Conservation (phyloP, 2,113 vertebrate genomes). For the Cephalopholis sonnerati region DNA sequence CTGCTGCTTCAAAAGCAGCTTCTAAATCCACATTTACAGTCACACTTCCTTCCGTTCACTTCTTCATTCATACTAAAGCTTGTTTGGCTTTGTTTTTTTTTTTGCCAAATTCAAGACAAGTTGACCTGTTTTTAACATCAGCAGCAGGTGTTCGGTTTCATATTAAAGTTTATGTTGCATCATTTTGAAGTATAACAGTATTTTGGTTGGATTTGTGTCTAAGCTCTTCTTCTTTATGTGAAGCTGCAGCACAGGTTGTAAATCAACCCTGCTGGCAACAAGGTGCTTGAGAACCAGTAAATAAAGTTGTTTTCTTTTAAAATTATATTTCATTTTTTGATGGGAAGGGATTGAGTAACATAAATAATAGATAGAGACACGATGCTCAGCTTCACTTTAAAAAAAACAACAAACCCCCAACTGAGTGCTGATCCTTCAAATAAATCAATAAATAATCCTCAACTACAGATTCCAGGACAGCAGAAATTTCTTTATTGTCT, state of each 20-base stretch:
- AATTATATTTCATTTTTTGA: constrained; percentile 1
- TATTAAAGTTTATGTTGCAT: not conserved
- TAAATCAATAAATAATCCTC: constrained; percentile 51
- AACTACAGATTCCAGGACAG: constrained; percentile 22
- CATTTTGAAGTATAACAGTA: not conserved
- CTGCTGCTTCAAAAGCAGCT: constrained; percentile 1
- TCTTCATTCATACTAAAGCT: not conserved
- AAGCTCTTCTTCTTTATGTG: not conserved
- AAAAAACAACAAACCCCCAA: constrained; percentile 21
- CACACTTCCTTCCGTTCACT: not conserved
- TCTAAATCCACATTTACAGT: not conserved
- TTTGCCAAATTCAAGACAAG: not conserved
- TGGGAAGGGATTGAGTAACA: constrained; percentile 19
- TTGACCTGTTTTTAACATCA: not conserved
- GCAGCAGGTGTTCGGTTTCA: not conserved
- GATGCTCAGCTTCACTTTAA: constrained; percentile 26
- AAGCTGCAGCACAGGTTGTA: constrained; percentile 10
- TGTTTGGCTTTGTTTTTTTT: not conserved
- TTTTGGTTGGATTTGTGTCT: not conserved
- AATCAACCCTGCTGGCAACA: not conserved
- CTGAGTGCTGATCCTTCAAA: constrained; percentile 28
- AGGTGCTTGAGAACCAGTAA: constrained; percentile 17
- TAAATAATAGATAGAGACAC: constrained; percentile 36
- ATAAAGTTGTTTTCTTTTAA: constrained; percentile 26
- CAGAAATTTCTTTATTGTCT: constrained; percentile 15